phyloP scores from a whole-genome alignment of 2,113 vertebrate species.

The Crotophaga sulcirostris region DNA sequence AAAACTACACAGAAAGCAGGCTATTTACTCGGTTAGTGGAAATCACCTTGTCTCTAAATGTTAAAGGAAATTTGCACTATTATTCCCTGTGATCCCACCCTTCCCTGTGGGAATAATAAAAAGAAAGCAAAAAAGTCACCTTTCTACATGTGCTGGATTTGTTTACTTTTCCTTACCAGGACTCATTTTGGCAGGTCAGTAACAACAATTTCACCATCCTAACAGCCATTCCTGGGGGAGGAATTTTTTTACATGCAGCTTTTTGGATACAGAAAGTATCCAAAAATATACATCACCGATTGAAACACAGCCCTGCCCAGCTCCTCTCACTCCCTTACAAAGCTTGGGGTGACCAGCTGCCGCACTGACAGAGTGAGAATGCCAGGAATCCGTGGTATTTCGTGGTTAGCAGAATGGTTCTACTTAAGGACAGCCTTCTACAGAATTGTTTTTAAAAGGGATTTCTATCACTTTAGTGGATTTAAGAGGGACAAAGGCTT shows the following conservation, averaged over 20 bases:
- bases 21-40: neutral
- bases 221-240: neutral
- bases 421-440: neutral
- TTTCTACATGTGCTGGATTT: neutral
- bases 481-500: neutral
- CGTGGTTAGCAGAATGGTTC: neutral
- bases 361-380: neutral
- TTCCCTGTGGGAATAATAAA: neutral
- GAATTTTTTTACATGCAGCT: neutral
- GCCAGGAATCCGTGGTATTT: conserved; percentile 35
- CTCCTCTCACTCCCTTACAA: neutral
- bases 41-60: neutral
- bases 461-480: neutral
- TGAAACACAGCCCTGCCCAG: neutral
- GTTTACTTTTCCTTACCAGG: neutral
- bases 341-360: neutral
- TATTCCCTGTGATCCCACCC: conserved; percentile 31
- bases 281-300: too few relatives aligned
- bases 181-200: neutral
- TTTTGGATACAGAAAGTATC: too few relatives aligned
- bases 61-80: neutral
- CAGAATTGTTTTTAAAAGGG: neutral
- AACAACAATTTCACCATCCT: neutral
- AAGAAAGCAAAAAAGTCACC: neutral
- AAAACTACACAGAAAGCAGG: neutral